Evolutionary conservation across 2,113 vertebrate species (phyloP), one percentile per base, ranked within the genome.

Genomic region (Chionodraco myersi): DNA sequence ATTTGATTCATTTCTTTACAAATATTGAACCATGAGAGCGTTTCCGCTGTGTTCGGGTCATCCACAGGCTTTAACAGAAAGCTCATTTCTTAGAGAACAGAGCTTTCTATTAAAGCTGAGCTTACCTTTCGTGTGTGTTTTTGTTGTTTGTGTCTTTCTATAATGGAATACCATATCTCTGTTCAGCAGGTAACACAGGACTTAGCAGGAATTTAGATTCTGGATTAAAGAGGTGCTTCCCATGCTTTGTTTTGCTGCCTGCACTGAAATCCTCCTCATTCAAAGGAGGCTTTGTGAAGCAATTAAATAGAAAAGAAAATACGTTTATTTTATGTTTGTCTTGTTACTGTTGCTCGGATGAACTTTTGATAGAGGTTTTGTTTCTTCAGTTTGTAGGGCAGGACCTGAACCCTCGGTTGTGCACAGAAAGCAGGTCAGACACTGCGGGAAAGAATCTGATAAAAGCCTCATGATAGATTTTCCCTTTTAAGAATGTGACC

Each of bases 161-260:
- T 64, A 41, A 51, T 41, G 51, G 6, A 75, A 18, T 7, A 26
- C 58, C 47, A 1, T 36, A 69, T 70, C 47, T 72, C 8, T 1
- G 23, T 71, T 26, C 30, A 10, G 11, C 51, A 69, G 79, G 58
- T 77, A 73, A 68, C 70, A 0, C 0, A 63, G 57, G 80, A 74
- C 70, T 80, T 34, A 36, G 34, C 14, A 59, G 61, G 30, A 75
- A 26, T 52, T 21, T 48, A 34, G 3, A 66, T 56, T 67, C 30
- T 51, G 36, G 10, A 57, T 72, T 48, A 6, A 8, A 62, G 16
- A 71, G 59, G 41, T 65, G 74, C 66, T 82, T 77, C 66, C 10
- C 16, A 1, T 1, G 36, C 65, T 65, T 21, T 58, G 48, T 53
- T 66, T 26, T 6, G 66, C 65, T 53, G 23, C 70, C 23, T 64